A percentile compares a stretch with the other conserved stretches of the same genome.
phyloP scores from a whole-genome alignment of 2,113 vertebrate genomes.

The Alectura lathami region DNA sequence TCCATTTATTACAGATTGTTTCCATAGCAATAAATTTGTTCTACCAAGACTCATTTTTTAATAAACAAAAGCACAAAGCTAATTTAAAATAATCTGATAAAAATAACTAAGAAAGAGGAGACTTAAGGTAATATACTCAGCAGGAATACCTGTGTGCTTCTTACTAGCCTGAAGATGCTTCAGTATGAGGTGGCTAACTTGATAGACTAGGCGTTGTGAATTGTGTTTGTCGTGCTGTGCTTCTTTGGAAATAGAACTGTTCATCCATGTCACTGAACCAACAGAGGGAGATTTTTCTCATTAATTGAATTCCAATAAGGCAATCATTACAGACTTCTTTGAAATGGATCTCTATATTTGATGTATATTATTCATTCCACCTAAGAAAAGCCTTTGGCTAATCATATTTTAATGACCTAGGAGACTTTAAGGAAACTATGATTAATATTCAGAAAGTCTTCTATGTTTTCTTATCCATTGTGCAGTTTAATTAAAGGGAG shows the following conservation, averaged over 20 bases:
- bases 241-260: background rate
- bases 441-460: constrained; percentile 16
- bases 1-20: background rate
- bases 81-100: constrained; percentile 33
- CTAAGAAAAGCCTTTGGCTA: constrained; percentile 36
- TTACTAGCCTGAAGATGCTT: background rate
- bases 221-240: background rate
- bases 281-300: constrained; percentile 16
- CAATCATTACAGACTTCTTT: background rate
- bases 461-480: background rate
- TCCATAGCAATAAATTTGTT: no score
- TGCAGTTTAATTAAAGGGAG: constrained; percentile 16
- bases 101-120: background rate
- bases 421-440: constrained; percentile 13
- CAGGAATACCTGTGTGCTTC: background rate
- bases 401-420: constrained; percentile 46
- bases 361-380: constrained; percentile 9
- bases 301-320: background rate
- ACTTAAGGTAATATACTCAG: background rate
- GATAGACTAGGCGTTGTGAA: background rate
- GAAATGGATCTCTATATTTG: constrained; percentile 8
- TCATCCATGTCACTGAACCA: background rate
- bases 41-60: background rate
- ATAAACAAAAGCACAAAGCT: background rate
- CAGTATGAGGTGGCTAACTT: background rate